Conservation (phyloP, 2,888 invertebrate genomes). For the Stenodema calcarata region DNA sequence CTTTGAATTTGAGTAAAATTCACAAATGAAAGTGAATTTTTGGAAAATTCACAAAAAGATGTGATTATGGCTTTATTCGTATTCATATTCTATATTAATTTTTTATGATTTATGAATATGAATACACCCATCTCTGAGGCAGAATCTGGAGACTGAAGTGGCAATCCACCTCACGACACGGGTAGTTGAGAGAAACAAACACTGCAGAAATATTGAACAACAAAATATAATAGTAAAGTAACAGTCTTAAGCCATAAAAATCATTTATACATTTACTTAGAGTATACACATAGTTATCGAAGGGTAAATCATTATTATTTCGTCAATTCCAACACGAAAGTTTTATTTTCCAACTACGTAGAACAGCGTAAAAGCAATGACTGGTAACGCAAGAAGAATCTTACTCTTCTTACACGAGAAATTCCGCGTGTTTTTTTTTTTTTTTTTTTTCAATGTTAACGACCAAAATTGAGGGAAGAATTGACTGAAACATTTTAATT, state of each 20-base stretch:
- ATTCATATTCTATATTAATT: no score
- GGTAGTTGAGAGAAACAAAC: no score
- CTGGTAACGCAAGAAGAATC: neutral
- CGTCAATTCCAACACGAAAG: neutral
- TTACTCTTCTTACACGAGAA: neutral
- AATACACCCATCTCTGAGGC: no score
- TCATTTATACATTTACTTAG: neutral
- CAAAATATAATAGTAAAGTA: conserved; percentile 25
- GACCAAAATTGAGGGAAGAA: neutral
- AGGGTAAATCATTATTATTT: neutral
- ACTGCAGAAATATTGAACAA: neutral
- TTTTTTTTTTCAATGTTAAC: neutral
- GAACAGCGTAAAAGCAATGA: neutral
- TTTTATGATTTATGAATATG: no score
- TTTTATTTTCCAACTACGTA: neutral
- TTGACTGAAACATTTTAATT: neutral
- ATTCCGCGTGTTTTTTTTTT: no score
- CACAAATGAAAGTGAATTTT: no score
- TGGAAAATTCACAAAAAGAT: no score
- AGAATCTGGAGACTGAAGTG: no score
- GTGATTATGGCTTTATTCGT: no score
- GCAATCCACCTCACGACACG: no score
- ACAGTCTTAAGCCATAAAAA: conserved; percentile 25
- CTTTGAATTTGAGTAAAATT: no score
- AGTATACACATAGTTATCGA: neutral